Evolutionary conservation across 2,113 vertebrate species (phyloP), one percentile per base, ranked within the genome.

Genomic region (Chaetorhynchus papuensis): DNA sequence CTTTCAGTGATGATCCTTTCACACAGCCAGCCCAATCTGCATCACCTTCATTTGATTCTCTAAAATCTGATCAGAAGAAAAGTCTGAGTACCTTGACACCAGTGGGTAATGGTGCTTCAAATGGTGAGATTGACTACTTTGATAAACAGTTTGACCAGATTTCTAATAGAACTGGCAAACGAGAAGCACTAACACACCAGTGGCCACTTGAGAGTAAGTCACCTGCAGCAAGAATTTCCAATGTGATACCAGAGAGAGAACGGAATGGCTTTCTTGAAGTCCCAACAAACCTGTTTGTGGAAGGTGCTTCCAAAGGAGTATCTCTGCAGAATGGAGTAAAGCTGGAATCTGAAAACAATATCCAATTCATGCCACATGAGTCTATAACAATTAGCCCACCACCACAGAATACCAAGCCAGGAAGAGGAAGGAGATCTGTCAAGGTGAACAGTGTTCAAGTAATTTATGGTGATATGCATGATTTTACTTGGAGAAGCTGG

Each of bases 1-100:
- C 99, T 97, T 99, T 99, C 97, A 97, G 98, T 91, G 98, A 99
- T 74, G 99, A 99, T 97, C 98, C 99, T 92, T 99, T 99, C 61
- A 94, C 97, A 74, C 96, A 97, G 64, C 83, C 97, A 44, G 92
- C 98, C 86, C 96, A 97, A 96, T 97, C 97, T 80, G 68, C 97
- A 96, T 93, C 52, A 35, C 78, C 97, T 97, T 95, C 97, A 74
- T 97, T 97, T 96, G 91, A 97, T 96, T 97, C 97, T 96, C 70
- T 97, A 95, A 94, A 94, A 94, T 89, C 96, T 89, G 96, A 97
- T 97, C 97, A 94, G 94, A 98, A 97, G 96, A 98, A 96, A 90
- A 92, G 56, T 97, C 54, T 71, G 54, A 97, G 93, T 95, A 77
- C 83, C 81, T 89, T 95, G n/a, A 89, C 89, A 95, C 74, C 97